Base-by-base conservation (phyloP, 2,797 vertebrate genomes). In the Cossypha polioptera region DNA sequence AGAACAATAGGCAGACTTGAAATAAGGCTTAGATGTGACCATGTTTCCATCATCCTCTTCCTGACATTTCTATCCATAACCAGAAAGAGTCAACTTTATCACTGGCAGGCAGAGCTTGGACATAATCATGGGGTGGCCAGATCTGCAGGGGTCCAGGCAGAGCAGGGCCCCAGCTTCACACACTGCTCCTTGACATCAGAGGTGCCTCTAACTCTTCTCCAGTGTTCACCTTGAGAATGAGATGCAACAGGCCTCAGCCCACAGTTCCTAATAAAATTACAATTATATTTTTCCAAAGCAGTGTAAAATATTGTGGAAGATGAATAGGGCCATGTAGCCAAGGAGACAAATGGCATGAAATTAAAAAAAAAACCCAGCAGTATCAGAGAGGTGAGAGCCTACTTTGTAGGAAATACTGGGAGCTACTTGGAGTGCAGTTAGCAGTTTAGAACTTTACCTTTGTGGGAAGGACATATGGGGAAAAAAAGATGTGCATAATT, bases 311-410 rank as follows among this genome's bases (percentile, higher is more conserved):
- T 19, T 8, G 6, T 47, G 40, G 51, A 50, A 85, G 25, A 9
- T 92, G 40, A 55, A 78, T 29, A 71, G 79, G 89, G 35, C 29
- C 72, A 71, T 55, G 72, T 92, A 74, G 86, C 63, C 78, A 92
- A 94, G 92, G 90, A 97, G 61, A 92, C 25, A 86, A 95, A 75
- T 48, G 42, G 28, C 68, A 69, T 47, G 40, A 68, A 48, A 84
- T 77, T n/a, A n/a, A 20, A 5, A 7, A 16, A 65, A 74, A 57
- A 69, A 81, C 8, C 10, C 47, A 65, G 11, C 29, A 25, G 16
- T 73, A 5, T 20, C n/a, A 40, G 45, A n/a, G 43, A 68, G 26
- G 7, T 43, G 61, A 69, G 58, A 88, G 25, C 8, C 54, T 82
- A 55, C 38, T 84, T 90, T 72, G 50, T 61, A 67, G 61, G 78